phyloP scores from a whole-genome alignment of 2,888 invertebrate species.

The Agrotis segetum region DNA sequence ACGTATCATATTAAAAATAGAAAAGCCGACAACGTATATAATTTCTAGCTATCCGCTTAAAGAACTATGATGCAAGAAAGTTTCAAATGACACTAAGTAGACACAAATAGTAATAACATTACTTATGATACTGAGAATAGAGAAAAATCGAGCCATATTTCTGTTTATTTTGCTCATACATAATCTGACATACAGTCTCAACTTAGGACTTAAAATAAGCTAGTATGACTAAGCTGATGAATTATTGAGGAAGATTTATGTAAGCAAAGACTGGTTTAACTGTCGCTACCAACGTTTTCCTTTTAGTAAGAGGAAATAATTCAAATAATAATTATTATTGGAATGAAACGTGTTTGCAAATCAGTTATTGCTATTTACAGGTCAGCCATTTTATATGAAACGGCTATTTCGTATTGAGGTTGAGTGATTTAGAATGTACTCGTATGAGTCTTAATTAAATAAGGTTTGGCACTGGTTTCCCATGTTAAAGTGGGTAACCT shows the following conservation, averaged over 20 bases:
- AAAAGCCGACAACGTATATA: slow-evolving; percentile 3
- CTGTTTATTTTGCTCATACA: slow-evolving; percentile 27
- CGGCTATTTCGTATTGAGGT: neutral
- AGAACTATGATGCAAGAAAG: slow-evolving; percentile 34
- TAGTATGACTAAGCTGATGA: slow-evolving; percentile 44
- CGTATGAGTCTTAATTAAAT: too few species aligned
- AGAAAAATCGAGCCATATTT: neutral
- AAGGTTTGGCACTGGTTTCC: too few species aligned
- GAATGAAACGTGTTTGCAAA: slow-evolving; percentile 6
- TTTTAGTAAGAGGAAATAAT: slow-evolving; percentile 39
- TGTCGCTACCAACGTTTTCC: slow-evolving; percentile 27
- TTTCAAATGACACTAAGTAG: slow-evolving; percentile 38
- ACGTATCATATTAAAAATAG: slow-evolving; percentile 20
- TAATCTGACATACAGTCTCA: slow-evolving; percentile 9
- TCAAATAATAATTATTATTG: slow-evolving; percentile 16
- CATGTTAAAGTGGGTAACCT: too few species aligned
- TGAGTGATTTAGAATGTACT: neutral
- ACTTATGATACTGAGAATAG: slow-evolving; percentile 11
- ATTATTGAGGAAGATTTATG: slow-evolving; percentile 44
- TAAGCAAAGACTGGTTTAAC: slow-evolving; percentile 18
- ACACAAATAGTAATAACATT: slow-evolving; percentile 25
- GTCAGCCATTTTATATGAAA: neutral
- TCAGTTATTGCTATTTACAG: slow-evolving; percentile 2
- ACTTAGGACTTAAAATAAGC: slow-evolving; percentile 16
- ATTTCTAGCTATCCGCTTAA: slow-evolving; percentile 8